Conservation (phyloP, 2,888 invertebrate species). For the Cephus rjabovi region DNA sequence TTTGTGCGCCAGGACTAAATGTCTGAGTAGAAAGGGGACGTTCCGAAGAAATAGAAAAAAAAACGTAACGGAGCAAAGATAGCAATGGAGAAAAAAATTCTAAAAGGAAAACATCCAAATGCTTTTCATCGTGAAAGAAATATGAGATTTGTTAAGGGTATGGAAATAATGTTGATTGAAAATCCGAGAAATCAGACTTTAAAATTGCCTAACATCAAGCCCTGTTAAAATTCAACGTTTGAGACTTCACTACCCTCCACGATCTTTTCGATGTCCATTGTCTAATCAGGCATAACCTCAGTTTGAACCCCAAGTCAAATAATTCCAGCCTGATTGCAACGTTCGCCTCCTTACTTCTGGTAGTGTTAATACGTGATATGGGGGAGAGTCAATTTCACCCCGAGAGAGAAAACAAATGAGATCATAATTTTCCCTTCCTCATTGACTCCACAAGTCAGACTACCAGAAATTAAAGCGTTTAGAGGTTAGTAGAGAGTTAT, state of each 20-base stretch:
- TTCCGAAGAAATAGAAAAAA: neutral
- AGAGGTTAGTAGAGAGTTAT: neutral
- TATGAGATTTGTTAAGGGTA: neutral
- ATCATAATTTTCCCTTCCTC: neutral
- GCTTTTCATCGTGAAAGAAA: neutral
- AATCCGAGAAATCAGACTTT: neutral
- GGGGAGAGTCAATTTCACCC: neutral
- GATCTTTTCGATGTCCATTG: neutral
- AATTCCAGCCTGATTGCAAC: neutral
- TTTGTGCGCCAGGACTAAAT: neutral
- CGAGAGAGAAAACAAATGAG: neutral
- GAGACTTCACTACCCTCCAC: neutral
- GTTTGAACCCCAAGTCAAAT: neutral
- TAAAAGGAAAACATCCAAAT: neutral
- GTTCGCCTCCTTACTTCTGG: neutral
- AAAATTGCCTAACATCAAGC: neutral
- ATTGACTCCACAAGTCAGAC: neutral
- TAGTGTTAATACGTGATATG: neutral
- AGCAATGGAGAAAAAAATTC: neutral
- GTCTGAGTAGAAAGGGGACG: neutral
- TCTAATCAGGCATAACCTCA: neutral
- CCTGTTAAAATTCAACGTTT: neutral
- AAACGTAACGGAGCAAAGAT: neutral
- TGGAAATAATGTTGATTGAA: neutral
- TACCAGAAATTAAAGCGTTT: neutral